phyloP scores from a whole-genome alignment of 2,113 vertebrate species.

The Sturnira hondurensis region DNA sequence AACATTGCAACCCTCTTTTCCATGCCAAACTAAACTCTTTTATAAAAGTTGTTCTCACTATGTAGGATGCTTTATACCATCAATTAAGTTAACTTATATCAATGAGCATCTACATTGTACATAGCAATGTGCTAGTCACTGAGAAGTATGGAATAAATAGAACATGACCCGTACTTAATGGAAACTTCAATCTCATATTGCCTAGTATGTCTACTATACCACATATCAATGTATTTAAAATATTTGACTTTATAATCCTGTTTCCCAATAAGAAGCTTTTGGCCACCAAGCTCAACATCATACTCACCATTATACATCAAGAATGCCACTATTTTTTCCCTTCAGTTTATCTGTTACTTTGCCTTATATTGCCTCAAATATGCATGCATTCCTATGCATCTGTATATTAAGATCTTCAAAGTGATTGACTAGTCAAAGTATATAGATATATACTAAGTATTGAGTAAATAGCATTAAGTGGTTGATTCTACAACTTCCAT shows the following conservation, averaged over 20 bases:
- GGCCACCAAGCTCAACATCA: background rate
- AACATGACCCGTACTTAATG: background rate
- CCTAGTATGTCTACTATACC: background rate
- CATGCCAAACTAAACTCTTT: background rate
- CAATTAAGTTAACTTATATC: background rate
- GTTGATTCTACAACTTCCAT: background rate
- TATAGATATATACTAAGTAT: background rate
- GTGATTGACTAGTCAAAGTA: background rate
- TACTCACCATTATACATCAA: background rate
- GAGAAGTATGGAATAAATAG: slow-evolving; percentile 20
- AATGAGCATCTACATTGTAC: background rate
- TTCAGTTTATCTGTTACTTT: background rate
- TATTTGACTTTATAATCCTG: background rate
- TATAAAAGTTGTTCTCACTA: background rate
- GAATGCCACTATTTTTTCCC: background rate
- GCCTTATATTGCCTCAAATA: background rate
- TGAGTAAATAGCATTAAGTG: background rate
- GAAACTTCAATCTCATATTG: background rate
- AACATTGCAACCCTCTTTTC: background rate
- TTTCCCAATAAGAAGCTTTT: background rate
- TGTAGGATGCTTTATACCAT: background rate
- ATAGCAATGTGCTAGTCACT: background rate
- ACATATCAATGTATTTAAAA: background rate
- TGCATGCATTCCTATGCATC: background rate
- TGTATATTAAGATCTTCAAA: background rate